Percentiles rank a stretch among this genome's conserved stretches.
These are phyloP conservation scores for Philaethria dido DNA, from an alignment of 2,888 invertebrate species.

Conservation along the genomic window DNA sequence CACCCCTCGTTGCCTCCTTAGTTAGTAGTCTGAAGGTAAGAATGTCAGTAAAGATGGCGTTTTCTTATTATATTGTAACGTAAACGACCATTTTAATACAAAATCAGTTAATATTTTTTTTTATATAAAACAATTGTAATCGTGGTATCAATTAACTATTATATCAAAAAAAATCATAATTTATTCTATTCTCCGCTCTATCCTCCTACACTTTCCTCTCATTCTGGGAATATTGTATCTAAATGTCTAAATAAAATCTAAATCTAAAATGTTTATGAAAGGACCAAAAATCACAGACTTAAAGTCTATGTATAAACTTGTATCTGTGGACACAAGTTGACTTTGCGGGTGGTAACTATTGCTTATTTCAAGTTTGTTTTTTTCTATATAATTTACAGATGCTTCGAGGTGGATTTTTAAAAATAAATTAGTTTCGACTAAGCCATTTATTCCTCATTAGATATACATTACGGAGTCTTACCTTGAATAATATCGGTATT, in stretches of 20 bases:
- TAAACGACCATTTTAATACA: background rate
- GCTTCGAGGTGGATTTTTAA: conserved; percentile 46
- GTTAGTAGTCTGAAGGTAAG: conserved; percentile 45
- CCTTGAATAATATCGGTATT: conserved; percentile 54
- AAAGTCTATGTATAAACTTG: conserved; percentile 8
- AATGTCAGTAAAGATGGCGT: conserved; percentile 42
- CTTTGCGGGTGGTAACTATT: conserved; percentile 45
- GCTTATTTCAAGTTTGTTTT: conserved; percentile 46
- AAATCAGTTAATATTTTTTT: background rate
- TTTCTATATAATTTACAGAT: conserved; percentile 50
- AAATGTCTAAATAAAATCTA: too few species aligned
- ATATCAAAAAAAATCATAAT: background rate
- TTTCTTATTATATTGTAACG: background rate
- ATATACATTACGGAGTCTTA: conserved; percentile 59
- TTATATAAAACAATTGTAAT: background rate
- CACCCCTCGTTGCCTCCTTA: conserved; percentile 59
- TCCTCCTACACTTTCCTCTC: too few species aligned
- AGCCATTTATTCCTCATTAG: conserved; percentile 60
- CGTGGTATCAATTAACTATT: background rate
- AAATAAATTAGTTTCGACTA: conserved; percentile 49
- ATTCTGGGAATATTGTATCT: too few species aligned
- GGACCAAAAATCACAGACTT: too few species aligned
- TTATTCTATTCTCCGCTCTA: too few species aligned
- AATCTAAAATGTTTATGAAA: too few species aligned
- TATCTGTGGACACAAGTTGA: background rate